Evolutionary conservation across 2,888 invertebrate species (phyloP), one percentile per base, ranked within the genome.

Genomic region (Drosophila dives): DNA sequence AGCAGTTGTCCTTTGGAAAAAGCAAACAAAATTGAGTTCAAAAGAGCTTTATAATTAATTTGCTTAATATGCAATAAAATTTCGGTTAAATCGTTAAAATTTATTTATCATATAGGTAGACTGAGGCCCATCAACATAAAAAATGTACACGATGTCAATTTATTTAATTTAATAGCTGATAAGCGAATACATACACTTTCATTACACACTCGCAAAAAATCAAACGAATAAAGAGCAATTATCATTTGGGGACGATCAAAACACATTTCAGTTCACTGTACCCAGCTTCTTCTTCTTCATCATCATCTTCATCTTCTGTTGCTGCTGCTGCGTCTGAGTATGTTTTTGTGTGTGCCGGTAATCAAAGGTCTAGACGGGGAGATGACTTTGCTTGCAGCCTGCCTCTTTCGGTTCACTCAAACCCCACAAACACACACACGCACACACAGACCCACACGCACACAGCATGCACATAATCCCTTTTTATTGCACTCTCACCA

Each of bases 281-380:
- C 64, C 33, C 38, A 53, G 60, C 59, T 51, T 51, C 54, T 54
- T 48, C 60, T 63, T 59, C 72, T 72, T 63, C 67, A 62, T 49
- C 64, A 40, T n/a, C 26, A 17, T 50, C 26, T 29, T 26, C 54
- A 36, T 36, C 36, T 26, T 55, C 55, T 38, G 33, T 2, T 33
- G 50, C 26, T 29, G 49, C 68, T 68, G 74, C 75, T 73, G 81
- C 34, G 71, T 63, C 63, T 69, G 68, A 64, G 62, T 79, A 64
- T 54, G 65, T 40, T 51, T 58, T 48, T 74, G 26, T 67, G 71
- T 80, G 67, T 73, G 72, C 75, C 77, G 82, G 86, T 89, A 86
- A 90, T 87, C 80, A 89, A 80, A 86, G 70, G 87, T 88, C 87
- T 88, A 88, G 87, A 88, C 87, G 72, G 60, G 72, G 61, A 76